Base-by-base conservation (phyloP, 2,113 vertebrate species). In the Pollachius pollachius region DNA sequence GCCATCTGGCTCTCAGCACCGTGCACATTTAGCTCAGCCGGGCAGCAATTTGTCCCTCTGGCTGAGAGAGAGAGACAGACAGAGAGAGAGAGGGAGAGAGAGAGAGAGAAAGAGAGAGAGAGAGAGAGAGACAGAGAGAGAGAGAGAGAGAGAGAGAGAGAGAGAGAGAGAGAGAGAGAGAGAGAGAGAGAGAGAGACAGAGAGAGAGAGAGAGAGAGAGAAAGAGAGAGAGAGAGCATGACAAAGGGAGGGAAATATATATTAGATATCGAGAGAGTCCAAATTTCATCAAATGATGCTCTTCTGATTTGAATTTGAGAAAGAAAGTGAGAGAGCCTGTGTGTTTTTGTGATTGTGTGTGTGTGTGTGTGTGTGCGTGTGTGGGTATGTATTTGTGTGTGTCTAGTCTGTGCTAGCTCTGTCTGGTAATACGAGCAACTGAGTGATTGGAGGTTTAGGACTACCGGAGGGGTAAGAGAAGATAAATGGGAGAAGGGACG, bases 1-100 rank as follows among this genome's bases (percentile, higher is more conserved):
- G 73, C 88, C 89, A 88, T 91, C 88, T 89, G 88, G 84, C 85
- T 88, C 88, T 71, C 88, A 87, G 86, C 84, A 81, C 81, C 72
- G 71, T 71, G 82, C 85, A 79, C 82, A 82, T 91, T 90, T 90
- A 85, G 73, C 85, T 79, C 87, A 89, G 83, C 73, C 27, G 58
- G 88, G 79, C 59, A 66, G 83, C 88, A 83, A 85, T 89, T 89
- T 89, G 87, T 89, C 73, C 83, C 87, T 77, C 79, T 73, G 74
- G 76, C 85, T 81, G 77, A 71, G 25, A 66, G 66, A 69, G 61
- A 23, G 5, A 57, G 7, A 9, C 1, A 48, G 41, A 48, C 8
- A 48, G 41, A 48, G 9, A 48, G 8, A 48, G 41, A 48, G 41
- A 48, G 41, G 2, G 41, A 48, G 41, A 48, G 17, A 81, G 74